These are phyloP conservation scores for Mimumesa dahlbomi DNA, from an alignment of 2,888 invertebrate genomes.

Conservation along the genomic window DNA sequence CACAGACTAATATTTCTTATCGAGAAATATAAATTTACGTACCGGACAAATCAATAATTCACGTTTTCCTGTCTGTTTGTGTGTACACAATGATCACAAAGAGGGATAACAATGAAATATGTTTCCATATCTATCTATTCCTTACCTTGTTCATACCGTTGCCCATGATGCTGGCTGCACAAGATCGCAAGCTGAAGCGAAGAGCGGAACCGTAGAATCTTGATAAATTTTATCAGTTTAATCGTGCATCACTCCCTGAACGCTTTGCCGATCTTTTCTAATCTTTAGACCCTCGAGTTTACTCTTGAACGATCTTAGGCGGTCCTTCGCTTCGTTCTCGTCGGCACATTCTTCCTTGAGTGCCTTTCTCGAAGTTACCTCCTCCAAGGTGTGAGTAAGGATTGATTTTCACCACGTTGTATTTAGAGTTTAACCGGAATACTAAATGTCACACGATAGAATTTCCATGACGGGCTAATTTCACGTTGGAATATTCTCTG, in stretches of 20 bases:
- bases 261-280: conserved; percentile 26
- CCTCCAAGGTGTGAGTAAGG: neutral
- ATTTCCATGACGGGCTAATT: too few relatives aligned
- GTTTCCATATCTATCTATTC: neutral
- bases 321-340: conserved; percentile 44
- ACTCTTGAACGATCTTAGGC: conserved; percentile 43
- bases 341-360: conserved; percentile 42
- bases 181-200: neutral
- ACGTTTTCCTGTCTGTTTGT: too few relatives aligned
- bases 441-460: too few relatives aligned
- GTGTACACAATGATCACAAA: neutral
- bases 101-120: neutral
- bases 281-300: conserved; percentile 53
- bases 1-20: too few relatives aligned
- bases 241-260: conserved; percentile 30
- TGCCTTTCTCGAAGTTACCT: conserved; percentile 53
- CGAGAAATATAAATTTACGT: too few relatives aligned
- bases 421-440: too few relatives aligned
- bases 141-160: conserved; percentile 95
- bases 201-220: conserved; percentile 55
- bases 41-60: too few relatives aligned
- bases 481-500: too few relatives aligned
- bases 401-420: too few relatives aligned
- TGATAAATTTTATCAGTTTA: conserved; percentile 47
- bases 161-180: conserved; percentile 84